A percentile compares a stretch with the other conserved stretches of the same genome.
Evolutionary conservation across 2,797 vertebrate species (phyloP).

Genomic region (Rhodeus uyekii): DNA sequence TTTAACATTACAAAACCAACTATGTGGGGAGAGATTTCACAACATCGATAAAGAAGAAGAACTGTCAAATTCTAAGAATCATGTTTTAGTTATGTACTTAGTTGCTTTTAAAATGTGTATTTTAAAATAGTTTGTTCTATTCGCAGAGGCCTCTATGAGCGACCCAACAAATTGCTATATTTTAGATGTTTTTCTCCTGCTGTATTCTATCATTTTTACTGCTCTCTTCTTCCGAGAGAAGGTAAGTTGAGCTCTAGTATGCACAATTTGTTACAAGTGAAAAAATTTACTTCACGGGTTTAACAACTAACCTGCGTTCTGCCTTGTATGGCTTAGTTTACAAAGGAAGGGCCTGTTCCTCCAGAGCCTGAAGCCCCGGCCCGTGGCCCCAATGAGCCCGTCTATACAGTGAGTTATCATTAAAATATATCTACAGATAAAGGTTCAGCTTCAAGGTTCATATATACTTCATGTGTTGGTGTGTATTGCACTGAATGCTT

Average conservation of each 20-base stretch:
- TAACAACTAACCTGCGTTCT: background rate
- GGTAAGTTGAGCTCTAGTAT: conserved; percentile 70
- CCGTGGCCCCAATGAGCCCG: conserved; percentile 33
- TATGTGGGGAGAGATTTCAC: background rate
- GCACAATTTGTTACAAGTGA: background rate
- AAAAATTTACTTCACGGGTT: background rate
- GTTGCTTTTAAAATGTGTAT: background rate
- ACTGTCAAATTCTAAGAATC: background rate
- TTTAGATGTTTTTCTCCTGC: conserved; percentile 86
- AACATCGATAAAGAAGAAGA: background rate
- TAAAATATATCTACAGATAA: background rate
- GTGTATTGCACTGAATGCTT: background rate
- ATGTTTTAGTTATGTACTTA: conserved; percentile 2
- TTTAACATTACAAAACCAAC: background rate
- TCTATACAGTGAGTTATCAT: conserved; percentile 45
- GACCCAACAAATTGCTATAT: conserved; percentile 85
- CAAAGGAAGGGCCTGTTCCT: conserved; percentile 3
- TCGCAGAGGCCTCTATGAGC: conserved; percentile 59
- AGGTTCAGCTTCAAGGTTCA: background rate
- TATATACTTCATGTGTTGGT: background rate
- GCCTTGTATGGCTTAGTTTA: conserved; percentile 29
- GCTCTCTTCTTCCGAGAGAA: conserved; percentile 84
- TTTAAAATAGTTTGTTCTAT: conserved; percentile 4
- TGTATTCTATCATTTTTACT: conserved; percentile 85
- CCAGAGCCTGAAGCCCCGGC: background rate